Conservation (phyloP, 2,113 vertebrate genomes). For the Excalfactoria chinensis region DNA sequence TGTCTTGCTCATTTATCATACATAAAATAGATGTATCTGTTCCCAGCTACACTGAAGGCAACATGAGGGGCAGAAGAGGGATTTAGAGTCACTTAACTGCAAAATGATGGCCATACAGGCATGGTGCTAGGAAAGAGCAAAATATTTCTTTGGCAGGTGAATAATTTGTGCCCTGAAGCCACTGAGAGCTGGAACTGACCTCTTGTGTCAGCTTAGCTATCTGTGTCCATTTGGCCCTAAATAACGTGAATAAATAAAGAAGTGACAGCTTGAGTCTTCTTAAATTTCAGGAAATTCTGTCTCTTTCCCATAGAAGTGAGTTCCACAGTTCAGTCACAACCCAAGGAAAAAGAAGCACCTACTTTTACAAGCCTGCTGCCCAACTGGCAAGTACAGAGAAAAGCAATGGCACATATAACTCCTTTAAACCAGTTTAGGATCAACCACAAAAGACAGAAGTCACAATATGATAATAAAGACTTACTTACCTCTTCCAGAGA, state of each 20-base stretch:
- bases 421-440: too few species aligned
- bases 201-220: neutral
- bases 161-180: slow-evolving; percentile 18
- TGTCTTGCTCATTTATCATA: neutral
- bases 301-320: neutral
- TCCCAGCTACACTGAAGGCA: slow-evolving; percentile 6
- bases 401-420: too few species aligned
- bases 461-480: too few species aligned
- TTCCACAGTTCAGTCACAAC: neutral
- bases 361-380: neutral
- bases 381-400: neutral
- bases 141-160: slow-evolving; percentile 23
- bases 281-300: neutral
- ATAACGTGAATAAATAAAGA: neutral
- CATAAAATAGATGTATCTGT: slow-evolving; percentile 8
- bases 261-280: neutral
- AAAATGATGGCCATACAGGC: neutral
- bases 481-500: too few species aligned
- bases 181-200: slow-evolving; percentile 2
- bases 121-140: neutral
- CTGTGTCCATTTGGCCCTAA: neutral
- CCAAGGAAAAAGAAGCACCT: neutral
- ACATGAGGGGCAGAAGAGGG: neutral
- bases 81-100: slow-evolving; percentile 19
- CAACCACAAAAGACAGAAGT: too few species aligned